Percentiles rank a stretch among this genome's conserved stretches.
These are phyloP conservation scores for Drosophila demipolita DNA, from an alignment of 2,888 invertebrate genomes.

Conservation along the genomic window DNA sequence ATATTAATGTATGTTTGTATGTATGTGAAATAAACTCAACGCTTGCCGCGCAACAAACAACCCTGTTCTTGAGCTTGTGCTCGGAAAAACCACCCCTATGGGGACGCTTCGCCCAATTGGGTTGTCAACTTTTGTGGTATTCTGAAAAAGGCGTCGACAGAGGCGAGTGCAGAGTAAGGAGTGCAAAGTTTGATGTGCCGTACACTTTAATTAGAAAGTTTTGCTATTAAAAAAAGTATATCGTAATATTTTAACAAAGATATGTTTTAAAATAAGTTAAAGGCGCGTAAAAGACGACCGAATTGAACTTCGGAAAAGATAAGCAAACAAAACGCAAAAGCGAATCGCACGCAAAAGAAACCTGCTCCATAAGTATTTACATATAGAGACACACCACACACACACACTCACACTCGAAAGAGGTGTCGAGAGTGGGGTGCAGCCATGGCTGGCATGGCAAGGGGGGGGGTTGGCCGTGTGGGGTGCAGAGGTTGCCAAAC, in stretches of 20 bases:
- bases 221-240: constrained; percentile 7
- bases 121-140: constrained; percentile 65
- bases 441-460: constrained; percentile 52
- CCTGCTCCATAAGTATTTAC: constrained; percentile 41
- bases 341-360: constrained; percentile 12
- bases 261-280: constrained; percentile 25
- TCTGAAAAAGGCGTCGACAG: constrained; percentile 80
- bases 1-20: background rate
- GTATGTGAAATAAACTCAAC: constrained; percentile 47
- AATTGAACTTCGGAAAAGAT: background rate
- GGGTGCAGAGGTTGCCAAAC: constrained; percentile 25
- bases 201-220: constrained; percentile 19
- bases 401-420: constrained; percentile 26
- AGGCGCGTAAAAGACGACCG: constrained; percentile 14
- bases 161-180: constrained; percentile 34
- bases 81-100: constrained; percentile 74
- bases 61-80: constrained; percentile 61
- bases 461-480: constrained; percentile 29
- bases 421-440: constrained; percentile 16
- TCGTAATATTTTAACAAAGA: background rate
- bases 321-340: constrained; percentile 14
- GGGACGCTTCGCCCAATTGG: constrained; percentile 50
- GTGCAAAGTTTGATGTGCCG: constrained; percentile 33
- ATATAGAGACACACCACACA: constrained; percentile 40
- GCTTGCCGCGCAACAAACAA: constrained; percentile 63